Conservation (phyloP, 2,113 vertebrate genomes). For the Pandion haliaetus region DNA sequence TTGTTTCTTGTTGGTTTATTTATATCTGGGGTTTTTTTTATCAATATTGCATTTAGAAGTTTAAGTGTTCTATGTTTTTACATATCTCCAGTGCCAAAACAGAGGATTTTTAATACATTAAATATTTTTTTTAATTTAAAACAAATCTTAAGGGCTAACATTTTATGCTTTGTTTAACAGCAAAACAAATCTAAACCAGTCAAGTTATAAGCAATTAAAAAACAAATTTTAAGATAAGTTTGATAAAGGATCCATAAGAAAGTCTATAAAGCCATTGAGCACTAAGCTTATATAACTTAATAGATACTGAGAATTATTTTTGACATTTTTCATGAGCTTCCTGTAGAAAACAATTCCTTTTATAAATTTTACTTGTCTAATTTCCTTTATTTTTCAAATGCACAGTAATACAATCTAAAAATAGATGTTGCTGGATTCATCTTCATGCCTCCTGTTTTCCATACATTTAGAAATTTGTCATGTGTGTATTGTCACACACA, state of each 20-base stretch:
- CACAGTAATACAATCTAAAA: not conserved
- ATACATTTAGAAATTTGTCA: not conserved
- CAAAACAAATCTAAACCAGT: not conserved
- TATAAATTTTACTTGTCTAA: not conserved
- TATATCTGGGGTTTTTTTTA: not conserved
- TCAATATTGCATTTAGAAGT: not conserved
- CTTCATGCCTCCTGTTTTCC: not conserved
- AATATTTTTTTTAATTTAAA: not conserved
- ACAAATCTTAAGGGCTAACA: not conserved
- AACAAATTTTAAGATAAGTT: not conserved
- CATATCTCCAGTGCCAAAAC: not conserved
- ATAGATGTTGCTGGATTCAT: not conserved
- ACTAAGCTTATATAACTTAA: not conserved
- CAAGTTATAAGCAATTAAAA: not conserved
- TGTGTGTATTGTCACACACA: not conserved
- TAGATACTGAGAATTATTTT: not conserved
- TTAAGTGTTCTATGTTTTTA: not conserved
- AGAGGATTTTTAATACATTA: not conserved
- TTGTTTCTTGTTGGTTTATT: not conserved
- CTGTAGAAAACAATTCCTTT: not conserved
- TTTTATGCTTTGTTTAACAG: not conserved
- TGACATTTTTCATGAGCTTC: not conserved
- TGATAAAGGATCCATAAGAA: not conserved
- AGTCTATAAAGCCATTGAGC: not conserved
- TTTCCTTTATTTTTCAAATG: conserved; percentile 4